Evolutionary conservation across 1,140 invertebrate genomes (phyloP), one percentile per base, ranked within the genome.

Genomic region (Ostrea denselamellosa): DNA sequence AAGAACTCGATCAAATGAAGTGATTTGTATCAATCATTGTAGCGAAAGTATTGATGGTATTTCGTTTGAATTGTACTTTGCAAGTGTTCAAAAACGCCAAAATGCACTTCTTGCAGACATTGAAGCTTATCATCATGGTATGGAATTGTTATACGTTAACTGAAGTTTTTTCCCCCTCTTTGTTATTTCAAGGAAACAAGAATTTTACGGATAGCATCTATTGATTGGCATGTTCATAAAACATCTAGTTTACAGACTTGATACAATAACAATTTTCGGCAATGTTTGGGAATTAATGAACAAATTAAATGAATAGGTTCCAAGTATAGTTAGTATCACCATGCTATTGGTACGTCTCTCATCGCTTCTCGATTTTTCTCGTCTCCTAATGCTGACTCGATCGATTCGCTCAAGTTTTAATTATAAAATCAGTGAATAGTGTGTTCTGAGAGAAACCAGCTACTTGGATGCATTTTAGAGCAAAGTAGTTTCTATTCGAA

Each of bases 221-320:
- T 77, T 25, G 68, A 77, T 77, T 14, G 3, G 68, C 68, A 77
- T 77, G 68, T 28, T 25, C 68, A 34, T 77, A 77, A 22, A 28
- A 28, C 28, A 28, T 28, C 68, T 77, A 77, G 68, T 77, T 77
- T 77, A 77, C 9, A 77, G 68, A 25, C 25, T 77, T 34, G 68
- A 77, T 77, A 77, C 25, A 77, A 77, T 77, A 77, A 77, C 68
- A 77, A 77, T 77, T 77, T 77, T 34, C 12, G 28, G 25, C 68
- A 77, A 25, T 77, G 68, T 77, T 77, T 77, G 68, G 28, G 68
- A 22, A 77, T 77, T 77, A 77, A 77, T 34, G 68, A 77, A 77
- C 68, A 77, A 77, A 77, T 77, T 34, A 77, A 77, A 77, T 77
- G 68, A 77, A 77, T 77, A 77, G 68, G 68, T 34, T 77, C 68